Percentiles rank a stretch among this genome's conserved stretches.
Evolutionary conservation across 2,113 vertebrate species (phyloP).

Genomic region (Helogale parvula): DNA sequence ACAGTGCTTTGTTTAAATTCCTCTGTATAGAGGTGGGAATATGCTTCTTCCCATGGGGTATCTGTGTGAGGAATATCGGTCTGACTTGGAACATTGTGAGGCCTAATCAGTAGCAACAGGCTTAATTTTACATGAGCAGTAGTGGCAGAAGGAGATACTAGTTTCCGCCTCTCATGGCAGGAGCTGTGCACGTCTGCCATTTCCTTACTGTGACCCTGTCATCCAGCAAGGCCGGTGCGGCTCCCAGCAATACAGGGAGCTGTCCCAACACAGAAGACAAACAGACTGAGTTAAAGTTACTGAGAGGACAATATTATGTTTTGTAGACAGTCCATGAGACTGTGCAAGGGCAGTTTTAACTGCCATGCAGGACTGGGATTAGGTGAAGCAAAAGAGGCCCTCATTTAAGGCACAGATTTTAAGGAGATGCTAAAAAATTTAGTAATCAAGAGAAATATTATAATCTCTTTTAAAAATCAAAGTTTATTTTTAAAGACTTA

Average conservation of each 20-base stretch:
- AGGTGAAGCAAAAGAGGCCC: not conserved
- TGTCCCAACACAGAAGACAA: not conserved
- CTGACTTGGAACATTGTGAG: no score
- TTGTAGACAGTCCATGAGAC: not conserved
- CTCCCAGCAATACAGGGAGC: not conserved
- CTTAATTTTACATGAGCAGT: no score
- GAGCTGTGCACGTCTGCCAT: no score
- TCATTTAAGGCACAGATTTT: not conserved
- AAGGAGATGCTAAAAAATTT: not conserved
- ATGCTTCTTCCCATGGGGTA: no score
- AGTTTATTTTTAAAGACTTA: not conserved
- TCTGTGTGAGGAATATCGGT: no score
- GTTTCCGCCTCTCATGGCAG: no score
- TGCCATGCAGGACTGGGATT: not conserved
- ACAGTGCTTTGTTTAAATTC: no score
- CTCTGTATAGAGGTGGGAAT: no score
- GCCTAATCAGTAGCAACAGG: no score
- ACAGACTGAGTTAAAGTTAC: not conserved
- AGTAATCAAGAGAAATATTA: not conserved
- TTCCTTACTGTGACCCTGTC: no score
- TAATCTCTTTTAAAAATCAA: not conserved
- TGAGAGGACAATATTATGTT: not conserved
- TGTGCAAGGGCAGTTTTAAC: not conserved
- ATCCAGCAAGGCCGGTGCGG: no score
- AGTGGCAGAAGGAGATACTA: no score